phyloP scores from a whole-genome alignment of 1,140 invertebrate genomes.

The Drosophila lacteicornis region DNA sequence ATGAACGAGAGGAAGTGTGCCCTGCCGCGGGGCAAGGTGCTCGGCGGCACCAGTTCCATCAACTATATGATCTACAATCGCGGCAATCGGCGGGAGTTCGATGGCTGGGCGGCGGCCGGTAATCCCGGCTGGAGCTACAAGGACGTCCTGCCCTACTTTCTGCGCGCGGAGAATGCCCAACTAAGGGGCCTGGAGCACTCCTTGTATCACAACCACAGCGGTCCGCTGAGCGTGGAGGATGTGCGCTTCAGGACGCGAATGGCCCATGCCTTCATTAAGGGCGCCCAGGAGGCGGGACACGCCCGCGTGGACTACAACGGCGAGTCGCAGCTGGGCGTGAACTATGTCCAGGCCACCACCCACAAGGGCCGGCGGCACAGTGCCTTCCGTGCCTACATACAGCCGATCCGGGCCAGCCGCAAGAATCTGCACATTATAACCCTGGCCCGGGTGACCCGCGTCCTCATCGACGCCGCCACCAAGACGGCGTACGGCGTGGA shows the following conservation, averaged over 20 bases:
- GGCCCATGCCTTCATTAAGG: slow-evolving; percentile 88
- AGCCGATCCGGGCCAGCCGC: slow-evolving; percentile 86
- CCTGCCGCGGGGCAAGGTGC: slow-evolving; percentile 87
- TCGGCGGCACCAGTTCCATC: slow-evolving; percentile 92
- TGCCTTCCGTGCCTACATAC: slow-evolving; percentile 87
- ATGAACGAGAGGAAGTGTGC: slow-evolving; percentile 86
- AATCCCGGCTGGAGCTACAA: slow-evolving; percentile 90
- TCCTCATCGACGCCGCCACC: slow-evolving; percentile 87
- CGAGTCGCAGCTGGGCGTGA: slow-evolving; percentile 88
- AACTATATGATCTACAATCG: slow-evolving; percentile 96
- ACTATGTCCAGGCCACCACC: slow-evolving; percentile 89
- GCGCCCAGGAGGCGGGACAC: slow-evolving; percentile 87
- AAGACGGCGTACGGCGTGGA: slow-evolving; percentile 89
- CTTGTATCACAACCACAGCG: slow-evolving; percentile 86
- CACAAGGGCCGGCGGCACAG: slow-evolving; percentile 86
- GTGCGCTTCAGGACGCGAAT: slow-evolving; percentile 86
- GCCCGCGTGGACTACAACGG: slow-evolving; percentile 88
- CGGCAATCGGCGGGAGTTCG: slow-evolving; percentile 91
- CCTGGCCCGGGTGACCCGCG: slow-evolving; percentile 87
- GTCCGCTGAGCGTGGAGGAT: slow-evolving; percentile 86
- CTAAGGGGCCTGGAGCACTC: slow-evolving; percentile 85
- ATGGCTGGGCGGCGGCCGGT: slow-evolving; percentile 90
- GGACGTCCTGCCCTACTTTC: slow-evolving; percentile 89
- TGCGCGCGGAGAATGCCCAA: slow-evolving; percentile 87
- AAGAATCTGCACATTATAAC: slow-evolving; percentile 89